Conservation (phyloP, 1,140 invertebrate species). For the Solen grandis region DNA sequence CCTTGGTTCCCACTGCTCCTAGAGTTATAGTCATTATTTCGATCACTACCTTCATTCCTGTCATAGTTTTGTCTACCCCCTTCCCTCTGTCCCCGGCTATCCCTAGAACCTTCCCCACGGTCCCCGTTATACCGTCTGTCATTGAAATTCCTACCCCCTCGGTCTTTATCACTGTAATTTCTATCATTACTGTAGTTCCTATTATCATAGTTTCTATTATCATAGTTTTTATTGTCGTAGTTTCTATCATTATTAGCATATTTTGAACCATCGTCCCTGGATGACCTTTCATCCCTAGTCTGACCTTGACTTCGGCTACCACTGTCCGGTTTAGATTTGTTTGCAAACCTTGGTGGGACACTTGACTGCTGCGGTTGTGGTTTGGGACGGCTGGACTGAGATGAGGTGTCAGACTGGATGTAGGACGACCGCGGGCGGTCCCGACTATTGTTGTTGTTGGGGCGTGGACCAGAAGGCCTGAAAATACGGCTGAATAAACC, state of each 20-base stretch:
- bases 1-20: no score
- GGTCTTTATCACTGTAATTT: conserved; percentile 54
- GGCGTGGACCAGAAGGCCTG: no score
- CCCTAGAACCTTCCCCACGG: conserved; percentile 70
- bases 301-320: conserved; percentile 22
- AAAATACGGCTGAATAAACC: no score
- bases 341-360: conserved; percentile 35
- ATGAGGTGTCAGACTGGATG: not conserved
- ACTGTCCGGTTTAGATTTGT: conserved; percentile 30
- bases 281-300: conserved; percentile 7
- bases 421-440: no score
- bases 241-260: conserved; percentile 21
- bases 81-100: conserved; percentile 66
- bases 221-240: not conserved
- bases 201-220: conserved; percentile 40
- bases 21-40: no score
- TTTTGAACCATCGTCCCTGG: conserved; percentile 21
- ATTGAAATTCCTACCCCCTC: conserved; percentile 2
- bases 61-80: not conserved
- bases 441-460: no score
- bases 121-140: not conserved
- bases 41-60: not conserved
- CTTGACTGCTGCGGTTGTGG: no score
- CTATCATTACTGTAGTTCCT: conserved; percentile 51
- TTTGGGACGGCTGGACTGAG: conserved; percentile 29